These are phyloP conservation scores for Ptilodon capucinus DNA, from an alignment of 2,888 invertebrate genomes.

Conservation along the genomic window DNA sequence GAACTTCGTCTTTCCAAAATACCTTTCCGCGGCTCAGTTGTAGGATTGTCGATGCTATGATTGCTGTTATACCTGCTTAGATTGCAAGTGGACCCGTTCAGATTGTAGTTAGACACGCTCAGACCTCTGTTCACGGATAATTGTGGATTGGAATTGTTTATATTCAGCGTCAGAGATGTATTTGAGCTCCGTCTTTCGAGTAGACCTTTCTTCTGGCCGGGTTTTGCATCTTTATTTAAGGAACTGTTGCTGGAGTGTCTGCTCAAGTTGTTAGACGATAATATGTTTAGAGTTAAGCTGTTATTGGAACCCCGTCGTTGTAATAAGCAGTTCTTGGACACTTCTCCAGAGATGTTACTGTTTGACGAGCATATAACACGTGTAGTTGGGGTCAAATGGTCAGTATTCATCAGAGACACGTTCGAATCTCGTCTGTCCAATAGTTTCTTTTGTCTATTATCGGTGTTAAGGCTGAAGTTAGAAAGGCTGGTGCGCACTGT, in stretches of 20 bases:
- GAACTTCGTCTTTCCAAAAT: slow-evolving; percentile 90
- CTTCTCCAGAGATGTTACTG: slow-evolving; percentile 64
- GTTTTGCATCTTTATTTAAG: slow-evolving; percentile 70
- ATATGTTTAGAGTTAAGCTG: slow-evolving; percentile 91
- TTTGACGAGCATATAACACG: slow-evolving; percentile 78
- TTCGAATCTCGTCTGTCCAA: slow-evolving; percentile 93
- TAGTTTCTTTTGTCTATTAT: slow-evolving; percentile 82
- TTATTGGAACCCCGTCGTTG: slow-evolving; percentile 94
- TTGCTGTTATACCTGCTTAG: slow-evolving; percentile 76
- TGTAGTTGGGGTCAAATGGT: slow-evolving; percentile 66
- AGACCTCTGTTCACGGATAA: slow-evolving; percentile 72
- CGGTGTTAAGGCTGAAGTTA: slow-evolving; percentile 72
- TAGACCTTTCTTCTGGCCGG: slow-evolving; percentile 85
- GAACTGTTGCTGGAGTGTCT: slow-evolving; percentile 83
- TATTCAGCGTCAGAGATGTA: slow-evolving; percentile 93
- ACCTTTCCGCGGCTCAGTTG: slow-evolving; percentile 79
- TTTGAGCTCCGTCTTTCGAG: slow-evolving; percentile 94
- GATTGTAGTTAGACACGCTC: slow-evolving; percentile 77
- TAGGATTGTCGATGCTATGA: slow-evolving; percentile 68
- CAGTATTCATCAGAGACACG: slow-evolving; percentile 88
- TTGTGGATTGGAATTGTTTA: slow-evolving; percentile 73
- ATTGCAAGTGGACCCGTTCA: slow-evolving; percentile 78
- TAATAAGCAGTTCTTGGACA: slow-evolving; percentile 84
- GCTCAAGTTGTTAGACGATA: slow-evolving; percentile 73
- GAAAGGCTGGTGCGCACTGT: slow-evolving; percentile 74